Evolutionary conservation across 2,888 invertebrate genomes (phyloP), one percentile per base, ranked within the genome.

Genomic region (Caenorhabditis auriculariae): DNA sequence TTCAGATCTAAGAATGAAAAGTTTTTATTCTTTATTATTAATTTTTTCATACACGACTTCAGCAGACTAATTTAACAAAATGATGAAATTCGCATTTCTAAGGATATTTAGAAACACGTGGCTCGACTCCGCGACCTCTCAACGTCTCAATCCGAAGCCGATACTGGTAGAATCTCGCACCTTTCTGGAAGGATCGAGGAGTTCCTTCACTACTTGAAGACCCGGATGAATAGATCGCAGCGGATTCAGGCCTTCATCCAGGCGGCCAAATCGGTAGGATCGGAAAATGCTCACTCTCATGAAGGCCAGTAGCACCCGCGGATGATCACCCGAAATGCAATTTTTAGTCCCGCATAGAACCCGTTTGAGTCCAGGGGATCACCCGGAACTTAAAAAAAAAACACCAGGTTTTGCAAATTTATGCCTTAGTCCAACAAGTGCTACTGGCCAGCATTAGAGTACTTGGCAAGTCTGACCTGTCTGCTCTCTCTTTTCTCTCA

Each of bases 161-260:
- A 69, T 43, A 65, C 65, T 3, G 60, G 62, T 0, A 45, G 65
- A 35, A 60, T 69, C 9, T 60, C 69, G 12, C 69, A 69, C 59
- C 42, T 69, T 0, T 60, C 60, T 6, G 69, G 69, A 41, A 52
- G 69, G 51, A 69, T 69, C 29, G 69, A 69, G 29, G 69, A 69
- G 39, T 72, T 76, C 51, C 42, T 74, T 3, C 65, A 69, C 38
- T 66, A 64, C 39, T 53, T 76, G 29, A 66, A 76, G 48, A 72
- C 68, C 9, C 44, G 63, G 39, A 65, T 66, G 52, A 59, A 66
- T 21, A 46, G 65, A 17, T 63, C 66, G 4, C 60, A 63, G 4
- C 57, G 71, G 15, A 65, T 75, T 39, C 60, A 61, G 27, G 60
- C 58, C n/a, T 76, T 75, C 56, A 45, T 74, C 23, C 69, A 71